These are phyloP conservation scores for Fringilla coelebs DNA, from an alignment of 2,797 vertebrate genomes.

Conservation along the genomic window DNA sequence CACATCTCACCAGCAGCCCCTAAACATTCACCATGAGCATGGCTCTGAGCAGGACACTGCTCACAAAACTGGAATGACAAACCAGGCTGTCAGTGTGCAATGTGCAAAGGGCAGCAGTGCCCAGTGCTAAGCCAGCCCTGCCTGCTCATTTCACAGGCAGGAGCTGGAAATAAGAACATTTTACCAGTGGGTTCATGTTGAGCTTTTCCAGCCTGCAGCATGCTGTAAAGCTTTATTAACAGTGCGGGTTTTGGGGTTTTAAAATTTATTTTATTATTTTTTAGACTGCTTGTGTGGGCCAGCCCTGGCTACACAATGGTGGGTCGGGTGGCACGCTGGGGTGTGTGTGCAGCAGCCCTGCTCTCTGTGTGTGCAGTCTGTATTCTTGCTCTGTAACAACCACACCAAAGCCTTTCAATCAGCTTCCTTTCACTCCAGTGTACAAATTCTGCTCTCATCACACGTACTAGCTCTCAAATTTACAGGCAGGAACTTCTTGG, in stretches of 20 bases:
- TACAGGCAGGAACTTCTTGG: constrained; percentile 65
- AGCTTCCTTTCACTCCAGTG: constrained; percentile 67
- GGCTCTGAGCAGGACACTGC: background rate
- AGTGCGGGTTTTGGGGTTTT: background rate
- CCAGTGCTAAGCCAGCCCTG: background rate
- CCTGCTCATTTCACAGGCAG: background rate
- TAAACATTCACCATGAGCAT: fast-evolving
- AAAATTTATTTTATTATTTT: background rate
- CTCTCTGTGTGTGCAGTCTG: background rate
- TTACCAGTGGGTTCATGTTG: background rate
- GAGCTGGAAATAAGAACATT: background rate
- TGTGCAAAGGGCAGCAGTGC: background rate
- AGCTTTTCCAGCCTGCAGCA: background rate
- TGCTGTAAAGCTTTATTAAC: background rate
- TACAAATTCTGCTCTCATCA: constrained; percentile 71
- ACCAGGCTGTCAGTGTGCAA: background rate
- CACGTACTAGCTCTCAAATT: constrained; percentile 61
- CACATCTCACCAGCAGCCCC: background rate
- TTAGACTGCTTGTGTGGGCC: background rate
- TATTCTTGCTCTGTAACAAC: background rate
- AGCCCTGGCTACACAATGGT: background rate
- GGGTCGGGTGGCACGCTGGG: background rate
- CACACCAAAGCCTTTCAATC: constrained; percentile 65
- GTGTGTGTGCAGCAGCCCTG: background rate
- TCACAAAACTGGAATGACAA: background rate